Base-by-base conservation (phyloP, 1,140 invertebrate species). In the Zaprionus vittiger region DNA sequence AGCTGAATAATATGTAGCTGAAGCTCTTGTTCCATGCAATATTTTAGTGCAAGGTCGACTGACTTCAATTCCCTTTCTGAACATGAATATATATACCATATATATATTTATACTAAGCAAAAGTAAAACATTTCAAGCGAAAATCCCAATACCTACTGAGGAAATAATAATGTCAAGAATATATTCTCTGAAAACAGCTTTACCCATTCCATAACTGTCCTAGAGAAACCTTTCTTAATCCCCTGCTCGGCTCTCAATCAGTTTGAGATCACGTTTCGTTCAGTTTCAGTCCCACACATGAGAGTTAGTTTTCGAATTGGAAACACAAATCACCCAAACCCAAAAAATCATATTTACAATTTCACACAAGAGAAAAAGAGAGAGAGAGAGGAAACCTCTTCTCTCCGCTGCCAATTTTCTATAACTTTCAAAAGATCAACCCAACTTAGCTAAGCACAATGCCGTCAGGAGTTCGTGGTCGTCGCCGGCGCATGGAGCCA, bases 251-350 rank as follows among this genome's bases (percentile, higher is more conserved):
- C 14, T 3, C n/a, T n/a, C 1, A 28, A 24, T 7, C 28, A 69
- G 47, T 74, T 69, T 12, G 12, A 24, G 37, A 44, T 22, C 65
- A 69, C 26, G 28, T 63, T 75, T 59, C 34, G 60, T 75, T 75
- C 60, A 64, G 59, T 70, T 75, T 70, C 60, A 52, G 31, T 56
- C 38, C 26, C 54, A 64, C 66, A 63, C 44, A 54, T 55, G 47
- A 38, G n/a, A 75, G 34, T 61, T 69, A 55, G 52, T 63, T 69
- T 66, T 52, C 47, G 47, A 63, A 66, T 52, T 52, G 55, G 34
- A 34, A 47, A 67, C 24, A 26, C 28, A n/a, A 41, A 44, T 22
- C 55, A 44, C 15, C 17, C 44, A 52, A 52, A 34, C 31, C n/a
- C 7, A 47, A 47, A 47, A 47, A 17, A 9, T 17, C 1, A 47